Evolutionary conservation across 1,140 invertebrate genomes (phyloP), one percentile per base, ranked within the genome.

Genomic region (Cydia pomonella): DNA sequence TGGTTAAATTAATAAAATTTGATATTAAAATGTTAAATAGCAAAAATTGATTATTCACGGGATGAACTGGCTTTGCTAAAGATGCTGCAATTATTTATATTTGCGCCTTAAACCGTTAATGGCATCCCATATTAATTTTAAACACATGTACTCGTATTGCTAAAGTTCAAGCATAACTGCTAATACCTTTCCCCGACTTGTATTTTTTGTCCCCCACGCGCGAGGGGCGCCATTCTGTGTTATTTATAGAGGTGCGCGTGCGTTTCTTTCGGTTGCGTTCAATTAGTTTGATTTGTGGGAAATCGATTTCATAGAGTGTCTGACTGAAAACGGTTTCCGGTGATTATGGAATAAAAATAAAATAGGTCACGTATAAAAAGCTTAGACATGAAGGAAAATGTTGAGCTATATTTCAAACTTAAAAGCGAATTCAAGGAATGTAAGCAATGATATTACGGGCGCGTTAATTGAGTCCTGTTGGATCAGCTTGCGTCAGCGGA

Each of bases 281-380:
- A 90, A 89, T 91, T 91, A 91, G 85, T 88, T 88, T 90, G 86
- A 91, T 91, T 91, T 91, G 85, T 90, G 81, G 77, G 82, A 85
- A 90, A 91, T 90, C 85, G 84, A 89, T 89, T 91, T 91, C 83
- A 88, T 73, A 85, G 83, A 86, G 83, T 6, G 33, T 6, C n/a
- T 38, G n/a, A 33, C 7, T 29, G 27, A n/a, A 23, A 66, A 69
- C 29, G 27, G 64, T n/a, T 69, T 69, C 27, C 64, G 27, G 29
- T 69, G 64, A 69, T 69, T 38, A 9, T n/a, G n/a, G 9, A 4
- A 29, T 64, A 33, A 64, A 64, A 64, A 59, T 59, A 59, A 59
- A 59, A 23, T 59, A 59, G 53, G 53, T 23, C 53, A 59, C 18
- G 53, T 2, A 59, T 10, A 23, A 59, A 23, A 23, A 23, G 53